Base-by-base conservation (phyloP, 2,888 invertebrate genomes). In the Pandemis corylana region DNA sequence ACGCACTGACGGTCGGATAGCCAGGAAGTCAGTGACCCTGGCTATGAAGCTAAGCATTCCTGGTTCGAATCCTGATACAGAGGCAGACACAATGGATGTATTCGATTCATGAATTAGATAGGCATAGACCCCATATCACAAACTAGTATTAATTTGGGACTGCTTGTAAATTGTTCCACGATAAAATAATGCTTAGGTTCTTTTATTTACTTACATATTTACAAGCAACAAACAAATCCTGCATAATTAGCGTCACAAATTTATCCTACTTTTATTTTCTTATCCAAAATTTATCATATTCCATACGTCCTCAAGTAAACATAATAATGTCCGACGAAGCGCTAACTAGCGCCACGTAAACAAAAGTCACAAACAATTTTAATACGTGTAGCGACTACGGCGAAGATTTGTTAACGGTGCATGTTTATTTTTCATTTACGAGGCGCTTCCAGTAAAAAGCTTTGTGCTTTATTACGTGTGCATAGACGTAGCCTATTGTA, bases 361-460 rank as follows among this genome's bases (percentile, higher is more conserved):
- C 72, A 63, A 74, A 83, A 81, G 83, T 84, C 81, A 82, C 89
- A 88, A 89, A 89, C 90, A 88, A 82, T 81, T 87, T 90, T 91
- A 91, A 91, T 90, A 88, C 86, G 85, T 86, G 86, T 88, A 87
- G 87, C 89, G 28, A 59, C 28, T 59, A 59, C 85, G 86, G 85
- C 65, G 76, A 76, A 79, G 79, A 79, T 79, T 79, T 79, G 79
- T 78, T 71, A 77, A 74, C 71, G 79, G 77, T 13, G 89, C 87
- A 85, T 93, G 94, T 94, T 94, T 94, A 93, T 93, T 93, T 94
- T 94, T 93, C 93, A 94, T 94, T 94, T 94, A 92, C 90, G 88
- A 87, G 85, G 85, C 81, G 83, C 83, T 83, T 77, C 80, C 76
- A 78, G 88, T 84, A 88, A 88, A 89, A 87, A 85, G 75, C 74